Evolutionary conservation across 2,888 invertebrate genomes (phyloP), one percentile per base, ranked within the genome.

Genomic region (Parochlus steinenii): DNA sequence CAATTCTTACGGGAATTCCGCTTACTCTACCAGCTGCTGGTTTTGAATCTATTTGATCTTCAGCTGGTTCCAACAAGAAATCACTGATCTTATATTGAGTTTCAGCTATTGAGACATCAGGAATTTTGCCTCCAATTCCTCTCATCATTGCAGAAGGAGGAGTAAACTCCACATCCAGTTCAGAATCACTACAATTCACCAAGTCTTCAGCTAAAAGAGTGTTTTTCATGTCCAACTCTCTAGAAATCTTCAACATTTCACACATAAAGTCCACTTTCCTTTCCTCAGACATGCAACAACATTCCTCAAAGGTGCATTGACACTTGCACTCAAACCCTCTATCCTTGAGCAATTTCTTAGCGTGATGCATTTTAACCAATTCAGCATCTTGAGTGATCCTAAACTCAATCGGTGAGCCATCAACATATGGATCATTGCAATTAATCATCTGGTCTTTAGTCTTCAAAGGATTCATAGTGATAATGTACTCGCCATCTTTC

Each of bases 91-190:
- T 30, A 24, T 36, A 36, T 24, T 36, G 36, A 6, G 36, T 36
- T 12, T 11, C 29, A 11, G 17, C 30, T 11, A n/a, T 11, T 18
- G 36, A 30, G 6, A 30, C 24, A 18, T 22, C 23, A 5, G 22
- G 6, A 14, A n/a, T 11, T 12, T 18, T 15, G n/a, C n/a, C n/a
- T n/a, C n/a, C n/a, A n/a, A n/a, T n/a, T n/a, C n/a, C n/a, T 5
- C 10, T 15, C 14, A 19, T 25, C 15, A 28, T 26, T 7, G 73
- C 76, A 26, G 73, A 74, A 0, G 76, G 76, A 2, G 76, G 74
- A 0, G 75, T 76, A 34, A 76, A 75, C 40, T 74, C 75, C 25
- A 76, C 72, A 45, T 76, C 74, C 54, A 74, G 65, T 38, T 75
- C 74, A 2, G 69, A 69, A 40, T 74, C 73, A 15, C 51, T 55